phyloP scores from a whole-genome alignment of 2,113 vertebrate genomes.

The Petromus typicus region DNA sequence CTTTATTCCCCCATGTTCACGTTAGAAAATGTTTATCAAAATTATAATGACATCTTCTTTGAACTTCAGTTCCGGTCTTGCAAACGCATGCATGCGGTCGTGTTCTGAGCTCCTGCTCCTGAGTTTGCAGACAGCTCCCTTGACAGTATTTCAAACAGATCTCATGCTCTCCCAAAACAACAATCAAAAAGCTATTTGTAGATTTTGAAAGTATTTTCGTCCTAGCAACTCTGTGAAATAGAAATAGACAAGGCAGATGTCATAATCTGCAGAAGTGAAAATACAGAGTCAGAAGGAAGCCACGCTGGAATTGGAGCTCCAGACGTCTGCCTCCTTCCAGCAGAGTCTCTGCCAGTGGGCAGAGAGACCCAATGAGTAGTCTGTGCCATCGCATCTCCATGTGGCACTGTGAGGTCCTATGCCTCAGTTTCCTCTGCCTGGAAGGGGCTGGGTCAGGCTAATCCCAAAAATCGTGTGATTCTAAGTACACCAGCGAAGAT shows the following conservation, averaged over 20 bases:
- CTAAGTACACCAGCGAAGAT: not conserved
- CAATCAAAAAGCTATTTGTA: not conserved
- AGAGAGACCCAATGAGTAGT: not conserved
- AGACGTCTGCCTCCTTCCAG: not conserved
- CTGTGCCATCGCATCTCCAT: too few species aligned
- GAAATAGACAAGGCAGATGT: not conserved
- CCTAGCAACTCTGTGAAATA: not conserved
- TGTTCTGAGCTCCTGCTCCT: not conserved
- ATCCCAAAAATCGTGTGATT: not conserved
- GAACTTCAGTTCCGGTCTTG: not conserved
- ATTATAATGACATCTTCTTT: not conserved
- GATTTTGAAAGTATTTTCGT: not conserved
- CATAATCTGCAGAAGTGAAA: not conserved
- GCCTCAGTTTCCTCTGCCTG: not conserved
- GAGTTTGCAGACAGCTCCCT: not conserved
- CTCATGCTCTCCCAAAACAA: not conserved
- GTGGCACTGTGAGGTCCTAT: not conserved
- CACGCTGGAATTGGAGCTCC: not conserved
- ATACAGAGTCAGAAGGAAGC: not conserved
- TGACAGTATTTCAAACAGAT: not conserved
- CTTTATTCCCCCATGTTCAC: not conserved
- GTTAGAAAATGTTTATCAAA: not conserved
- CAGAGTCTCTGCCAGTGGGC: not conserved
- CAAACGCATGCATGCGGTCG: not conserved
- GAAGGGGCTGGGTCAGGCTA: too few species aligned